Evolutionary conservation across 1,140 invertebrate species (phyloP), one percentile per base, ranked within the genome.

Genomic region (Battus philenor): DNA sequence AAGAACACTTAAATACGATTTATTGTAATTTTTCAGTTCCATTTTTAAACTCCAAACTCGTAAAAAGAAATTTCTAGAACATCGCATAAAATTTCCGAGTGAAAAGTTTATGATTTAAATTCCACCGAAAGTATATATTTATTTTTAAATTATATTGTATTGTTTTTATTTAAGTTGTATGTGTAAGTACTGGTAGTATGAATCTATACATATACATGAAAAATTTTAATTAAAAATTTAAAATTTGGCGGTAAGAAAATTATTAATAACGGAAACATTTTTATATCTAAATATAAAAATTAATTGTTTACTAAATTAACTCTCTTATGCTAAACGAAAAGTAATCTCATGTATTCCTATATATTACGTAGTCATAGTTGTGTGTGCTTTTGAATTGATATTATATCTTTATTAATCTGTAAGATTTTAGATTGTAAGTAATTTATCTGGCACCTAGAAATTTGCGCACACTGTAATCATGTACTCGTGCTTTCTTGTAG

Each of bases 341-440:
- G 38, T 26, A 41, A 41, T 41, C 38, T 41, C 38, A 27, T 41
- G 11, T 36, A 41, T 41, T 41, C 38, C 38, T 41, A 41, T 16
- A 9, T 26, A 41, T 39, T 26, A 30, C 12, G 27, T 30, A 30
- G 24, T 27, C 12, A 10, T 41, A 33, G 3, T 33, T 29, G 31
- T 27, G 24, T 41, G 38, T 41, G 38, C 38, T 41, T 39, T 41
- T 41, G 24, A 27, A 41, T 41, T 41, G 38, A 41, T 41, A 41
- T 41, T 41, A 29, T 27, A 41, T 15, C 16, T 41, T 11, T 27
- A 27, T 13, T 41, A 29, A 8, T 41, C 15, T 16, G 1, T 39
- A 27, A 38, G 34, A 1, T 6, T 38, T 27, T 41, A 41, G 38
- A 18, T 29, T 27, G 1, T 41, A 41, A 41, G 38, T 41, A 27